Base-by-base conservation (phyloP, 2,888 invertebrate species). In the Phortica magna region DNA sequence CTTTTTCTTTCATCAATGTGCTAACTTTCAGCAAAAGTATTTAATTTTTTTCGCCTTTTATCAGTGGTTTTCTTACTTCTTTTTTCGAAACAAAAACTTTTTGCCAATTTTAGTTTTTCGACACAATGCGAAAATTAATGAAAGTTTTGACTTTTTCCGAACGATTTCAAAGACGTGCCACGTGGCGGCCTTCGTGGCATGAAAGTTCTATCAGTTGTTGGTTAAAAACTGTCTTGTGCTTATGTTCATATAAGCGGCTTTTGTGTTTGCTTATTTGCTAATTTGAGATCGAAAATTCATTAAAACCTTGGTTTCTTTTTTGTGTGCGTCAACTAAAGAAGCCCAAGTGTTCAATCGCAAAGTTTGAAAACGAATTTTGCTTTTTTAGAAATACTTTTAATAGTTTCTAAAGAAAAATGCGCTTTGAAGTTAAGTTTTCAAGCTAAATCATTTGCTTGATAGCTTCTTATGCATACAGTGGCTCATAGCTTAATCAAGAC, bases 41-140 rank as follows among this genome's bases (percentile, higher is more conserved):
- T 73, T 68, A 41, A 77, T 73, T 77, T 79, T 71, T 59, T 57
- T 57, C 39, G 61, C 42, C 61, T 43, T 43, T 48, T 14, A 5
- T 12, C 48, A 1, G 31, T 31, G 5, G 2, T 55, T 55, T 7
- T 14, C 17, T 31, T 61, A 7, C 65, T 39, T 6, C 39, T 65
- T 65, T 31, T n/a, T n/a, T 42, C n/a, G 10, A 43, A 17, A 48
- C 4, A 48, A 42, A 68, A 68, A 67, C 10, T 73, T 61, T 65
- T 74, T 61, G 22, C 53, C 17, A 14, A 39, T 55, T 61, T 64
- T 17, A 65, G 73, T 72, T 61, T 19, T 71, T 70, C 74, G 65
- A 55, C 61, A 73, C 75, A 71, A 59, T 75, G 61, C 81, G 83
- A 78, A 79, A 81, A 86, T 85, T 85, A 88, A 85, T 85, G 88